phyloP scores from a whole-genome alignment of 2,888 invertebrate species.

The Cotesia congregata region DNA sequence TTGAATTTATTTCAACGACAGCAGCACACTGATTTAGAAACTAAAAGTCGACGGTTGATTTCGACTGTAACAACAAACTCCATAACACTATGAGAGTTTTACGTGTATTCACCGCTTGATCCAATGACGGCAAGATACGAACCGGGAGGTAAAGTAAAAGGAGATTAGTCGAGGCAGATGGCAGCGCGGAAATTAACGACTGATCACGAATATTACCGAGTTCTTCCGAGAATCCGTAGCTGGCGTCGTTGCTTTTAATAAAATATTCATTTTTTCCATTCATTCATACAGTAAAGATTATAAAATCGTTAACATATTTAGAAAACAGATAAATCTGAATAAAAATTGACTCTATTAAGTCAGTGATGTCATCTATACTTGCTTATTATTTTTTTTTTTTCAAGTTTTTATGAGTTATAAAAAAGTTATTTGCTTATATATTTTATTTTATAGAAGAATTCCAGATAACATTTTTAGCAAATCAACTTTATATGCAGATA shows the following conservation, averaged over 20 bases:
- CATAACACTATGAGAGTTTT: slow-evolving; percentile 55
- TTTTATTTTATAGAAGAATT: no score
- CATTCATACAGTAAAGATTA: no score
- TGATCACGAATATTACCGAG: slow-evolving; percentile 47
- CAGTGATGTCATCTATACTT: no score
- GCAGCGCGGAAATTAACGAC: slow-evolving; percentile 51
- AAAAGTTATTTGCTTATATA: no score
- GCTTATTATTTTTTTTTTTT: no score
- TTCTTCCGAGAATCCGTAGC: slow-evolving; percentile 20
- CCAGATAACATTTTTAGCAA: no score
- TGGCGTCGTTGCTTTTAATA: background rate
- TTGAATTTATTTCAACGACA: background rate
- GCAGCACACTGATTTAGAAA: background rate
- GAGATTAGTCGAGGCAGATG: slow-evolving; percentile 53
- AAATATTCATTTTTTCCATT: no score
- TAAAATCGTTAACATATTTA: no score
- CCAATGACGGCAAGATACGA: slow-evolving; percentile 39
- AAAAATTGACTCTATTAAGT: no score
- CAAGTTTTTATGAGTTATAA: no score
- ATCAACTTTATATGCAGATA: no score
- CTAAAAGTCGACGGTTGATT: slow-evolving; percentile 28
- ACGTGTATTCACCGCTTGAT: slow-evolving; percentile 47
- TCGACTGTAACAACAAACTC: slow-evolving; percentile 59
- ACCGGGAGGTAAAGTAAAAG: slow-evolving; percentile 26
- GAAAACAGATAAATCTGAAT: no score